Conservation (phyloP, 2,113 vertebrate genomes). For the Colistium nudipinnis region DNA sequence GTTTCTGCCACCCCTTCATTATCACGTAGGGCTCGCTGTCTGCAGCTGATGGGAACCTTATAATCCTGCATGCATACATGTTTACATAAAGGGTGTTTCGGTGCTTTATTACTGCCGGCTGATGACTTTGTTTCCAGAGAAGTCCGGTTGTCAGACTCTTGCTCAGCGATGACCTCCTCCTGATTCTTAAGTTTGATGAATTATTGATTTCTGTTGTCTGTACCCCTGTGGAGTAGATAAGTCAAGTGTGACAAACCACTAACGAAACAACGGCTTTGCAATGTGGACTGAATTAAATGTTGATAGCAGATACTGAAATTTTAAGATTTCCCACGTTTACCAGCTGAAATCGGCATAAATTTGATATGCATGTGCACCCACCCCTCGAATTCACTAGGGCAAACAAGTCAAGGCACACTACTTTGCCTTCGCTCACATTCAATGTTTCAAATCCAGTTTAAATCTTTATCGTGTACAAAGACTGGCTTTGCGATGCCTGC, state of each 20-base stretch:
- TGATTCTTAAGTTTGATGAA: background rate
- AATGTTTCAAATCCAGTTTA: background rate
- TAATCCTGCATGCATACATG: background rate
- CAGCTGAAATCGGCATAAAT: too few relatives aligned
- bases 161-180: background rate
- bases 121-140: background rate
- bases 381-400: background rate
- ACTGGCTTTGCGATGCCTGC: background rate
- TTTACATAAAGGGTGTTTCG: background rate
- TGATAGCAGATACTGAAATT: background rate
- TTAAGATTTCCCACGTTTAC: too few relatives aligned
- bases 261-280: too few relatives aligned
- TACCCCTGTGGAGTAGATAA: background rate
- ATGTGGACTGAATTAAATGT: background rate
- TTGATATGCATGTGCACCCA: background rate
- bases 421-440: background rate
- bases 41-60: conserved; percentile 7
- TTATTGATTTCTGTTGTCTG: background rate
- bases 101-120: background rate
- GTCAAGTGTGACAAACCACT: background rate
- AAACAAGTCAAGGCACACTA: background rate
- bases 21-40: conserved; percentile 36
- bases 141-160: background rate
- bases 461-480: background rate
- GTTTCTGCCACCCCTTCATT: conserved; percentile 55